phyloP scores from a whole-genome alignment of 2,797 vertebrate genomes.

The Neopelma chrysocephalum region DNA sequence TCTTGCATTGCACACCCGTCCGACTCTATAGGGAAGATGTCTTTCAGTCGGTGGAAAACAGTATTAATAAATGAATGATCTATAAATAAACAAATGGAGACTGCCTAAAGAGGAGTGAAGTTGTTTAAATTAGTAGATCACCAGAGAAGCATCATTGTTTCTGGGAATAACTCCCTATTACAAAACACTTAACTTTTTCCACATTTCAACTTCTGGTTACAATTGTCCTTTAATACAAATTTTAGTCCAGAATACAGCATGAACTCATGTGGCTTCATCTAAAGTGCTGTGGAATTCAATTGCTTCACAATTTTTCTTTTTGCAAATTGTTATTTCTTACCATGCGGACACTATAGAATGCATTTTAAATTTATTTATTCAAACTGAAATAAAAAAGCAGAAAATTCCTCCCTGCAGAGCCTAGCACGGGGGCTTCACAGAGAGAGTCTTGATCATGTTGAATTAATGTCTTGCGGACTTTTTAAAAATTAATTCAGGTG shows the following conservation, averaged over 20 bases:
- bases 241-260: neutral
- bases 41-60: neutral
- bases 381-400: neutral
- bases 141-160: conserved; percentile 30
- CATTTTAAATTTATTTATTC: neutral
- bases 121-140: conserved; percentile 2
- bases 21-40: neutral
- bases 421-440: neutral
- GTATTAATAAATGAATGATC: neutral
- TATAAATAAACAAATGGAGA: conserved; percentile 42
- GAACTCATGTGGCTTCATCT: conserved; percentile 38
- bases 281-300: conserved; percentile 3
- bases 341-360: neutral
- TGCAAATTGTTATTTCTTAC: neutral
- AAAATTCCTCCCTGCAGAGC: neutral
- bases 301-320: neutral
- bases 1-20: neutral
- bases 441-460: neutral
- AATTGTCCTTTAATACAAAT: conserved; percentile 23
- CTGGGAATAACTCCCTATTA: conserved; percentile 27
- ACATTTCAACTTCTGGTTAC: conserved; percentile 33
- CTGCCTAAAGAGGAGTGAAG: conserved; percentile 5
- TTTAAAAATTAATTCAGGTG: neutral
- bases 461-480: neutral
- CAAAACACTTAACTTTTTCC: conserved; percentile 42